Conservation (phyloP, 2,888 invertebrate genomes). For the Apodemia duryi region DNA sequence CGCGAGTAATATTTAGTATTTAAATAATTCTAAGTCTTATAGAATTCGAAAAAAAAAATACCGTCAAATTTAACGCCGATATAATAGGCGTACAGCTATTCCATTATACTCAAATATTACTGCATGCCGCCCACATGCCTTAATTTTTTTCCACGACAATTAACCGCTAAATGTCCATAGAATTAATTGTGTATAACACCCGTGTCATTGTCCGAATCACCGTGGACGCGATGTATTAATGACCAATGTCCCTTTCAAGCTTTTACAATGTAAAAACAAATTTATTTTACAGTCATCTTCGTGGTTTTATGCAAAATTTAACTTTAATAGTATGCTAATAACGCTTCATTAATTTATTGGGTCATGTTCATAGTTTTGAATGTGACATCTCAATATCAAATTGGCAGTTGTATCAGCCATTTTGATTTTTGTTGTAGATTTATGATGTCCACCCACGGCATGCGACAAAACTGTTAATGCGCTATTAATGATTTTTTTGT, state of each 20-base stretch:
- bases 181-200: conserved; percentile 70
- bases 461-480: conserved; percentile 35
- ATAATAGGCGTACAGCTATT: conserved; percentile 1
- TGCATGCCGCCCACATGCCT: conserved; percentile 43
- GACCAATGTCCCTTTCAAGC: conserved; percentile 51
- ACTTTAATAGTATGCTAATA: conserved; percentile 27
- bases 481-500: conserved; percentile 43
- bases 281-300: not conserved
- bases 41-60: not conserved
- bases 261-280: conserved; percentile 23
- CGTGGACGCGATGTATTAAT: conserved; percentile 46
- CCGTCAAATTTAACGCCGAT: not conserved
- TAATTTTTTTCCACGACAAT: conserved; percentile 69
- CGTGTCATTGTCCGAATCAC: conserved; percentile 49
- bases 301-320: conserved; percentile 28
- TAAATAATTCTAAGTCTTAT: not conserved
- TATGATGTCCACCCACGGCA: conserved; percentile 55
- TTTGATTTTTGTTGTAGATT: conserved; percentile 50
- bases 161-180: conserved; percentile 54
- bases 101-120: conserved; percentile 9
- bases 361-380: conserved; percentile 31
- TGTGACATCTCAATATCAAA: conserved; percentile 58
- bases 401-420: conserved; percentile 68
- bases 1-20: too few relatives aligned
- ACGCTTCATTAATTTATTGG: not conserved